Percentiles rank a stretch among this genome's conserved stretches.
phyloP scores from a whole-genome alignment of 2,888 invertebrate species.

The Dilophus febrilis region DNA sequence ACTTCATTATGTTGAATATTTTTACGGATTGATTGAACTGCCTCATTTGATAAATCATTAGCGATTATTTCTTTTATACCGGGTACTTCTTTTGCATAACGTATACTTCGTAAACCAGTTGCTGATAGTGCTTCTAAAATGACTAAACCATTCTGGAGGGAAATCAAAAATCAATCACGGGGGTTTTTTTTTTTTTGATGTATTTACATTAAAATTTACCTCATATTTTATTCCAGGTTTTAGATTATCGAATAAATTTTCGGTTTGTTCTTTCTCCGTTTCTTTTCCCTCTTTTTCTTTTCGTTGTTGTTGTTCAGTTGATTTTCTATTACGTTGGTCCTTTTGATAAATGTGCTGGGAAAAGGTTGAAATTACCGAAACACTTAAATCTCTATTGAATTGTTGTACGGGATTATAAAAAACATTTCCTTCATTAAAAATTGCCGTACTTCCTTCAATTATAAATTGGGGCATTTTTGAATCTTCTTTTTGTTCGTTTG shows the following conservation, averaged over 20 bases:
- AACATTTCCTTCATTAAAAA: conserved; percentile 58
- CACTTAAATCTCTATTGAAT: conserved; percentile 89
- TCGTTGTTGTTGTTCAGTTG: neutral
- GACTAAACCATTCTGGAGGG: conserved; percentile 17
- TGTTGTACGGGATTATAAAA: conserved; percentile 99
- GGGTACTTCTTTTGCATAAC: conserved; percentile 88
- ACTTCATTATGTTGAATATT: conserved; percentile 68
- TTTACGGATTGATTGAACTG: conserved; percentile 68
- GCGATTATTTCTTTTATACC: conserved; percentile 69
- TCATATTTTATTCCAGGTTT: no score
- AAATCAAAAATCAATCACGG: no score
- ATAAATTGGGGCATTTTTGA: conserved; percentile 26
- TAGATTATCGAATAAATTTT: neutral
- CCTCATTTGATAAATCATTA: conserved; percentile 73
- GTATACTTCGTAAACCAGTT: conserved; percentile 84
- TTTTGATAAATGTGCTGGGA: conserved; percentile 34
- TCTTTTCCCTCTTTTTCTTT: conserved; percentile 7
- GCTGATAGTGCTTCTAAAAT: conserved; percentile 92
- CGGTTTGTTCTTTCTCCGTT: conserved; percentile 16
- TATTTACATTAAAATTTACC: neutral
- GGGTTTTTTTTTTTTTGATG: no score
- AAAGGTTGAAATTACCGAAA: conserved; percentile 55
- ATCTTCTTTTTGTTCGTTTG: no score
- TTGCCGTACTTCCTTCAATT: conserved; percentile 63
- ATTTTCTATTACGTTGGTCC: conserved; percentile 10